Evolutionary conservation across 2,113 vertebrate species (phyloP).

Genomic region (Gadus chalcogrammus): DNA sequence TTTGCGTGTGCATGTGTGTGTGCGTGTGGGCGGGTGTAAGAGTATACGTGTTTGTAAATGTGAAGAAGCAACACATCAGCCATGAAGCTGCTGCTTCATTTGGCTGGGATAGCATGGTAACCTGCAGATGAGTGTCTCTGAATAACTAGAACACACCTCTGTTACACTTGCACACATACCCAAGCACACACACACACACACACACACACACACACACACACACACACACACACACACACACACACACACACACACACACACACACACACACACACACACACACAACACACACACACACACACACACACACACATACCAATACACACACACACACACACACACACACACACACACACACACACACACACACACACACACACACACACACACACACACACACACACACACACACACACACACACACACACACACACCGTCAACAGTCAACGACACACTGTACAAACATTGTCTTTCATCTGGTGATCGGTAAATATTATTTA

Average conservation of each 20-base stretch:
- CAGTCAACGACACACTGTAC: too few species aligned
- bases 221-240: neutral
- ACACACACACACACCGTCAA: too few species aligned
- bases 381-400: too few species aligned
- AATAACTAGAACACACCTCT: neutral
- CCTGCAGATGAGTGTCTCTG: conserved; percentile 22
- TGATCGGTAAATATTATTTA: neutral
- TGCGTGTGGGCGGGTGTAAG: neutral
- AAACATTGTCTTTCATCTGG: too few species aligned
- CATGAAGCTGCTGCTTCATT: conserved; percentile 43
- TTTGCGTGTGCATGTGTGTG: neutral
- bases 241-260: too few species aligned
- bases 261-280: too few species aligned
- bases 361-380: too few species aligned
- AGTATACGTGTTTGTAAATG: conserved; percentile 6
- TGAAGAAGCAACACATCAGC: conserved; percentile 24
- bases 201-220: neutral
- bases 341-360: too few species aligned
- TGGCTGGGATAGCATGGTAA: conserved; percentile 42
- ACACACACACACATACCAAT: too few species aligned
- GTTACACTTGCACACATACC: neutral
- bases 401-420: too few species aligned
- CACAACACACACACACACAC: too few species aligned
- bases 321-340: too few species aligned
- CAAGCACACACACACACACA: neutral